A percentile compares a stretch with the other conserved stretches of the same genome.
Evolutionary conservation across 2,797 vertebrate species (phyloP).

Genomic region (Cirrhinus molitorella): DNA sequence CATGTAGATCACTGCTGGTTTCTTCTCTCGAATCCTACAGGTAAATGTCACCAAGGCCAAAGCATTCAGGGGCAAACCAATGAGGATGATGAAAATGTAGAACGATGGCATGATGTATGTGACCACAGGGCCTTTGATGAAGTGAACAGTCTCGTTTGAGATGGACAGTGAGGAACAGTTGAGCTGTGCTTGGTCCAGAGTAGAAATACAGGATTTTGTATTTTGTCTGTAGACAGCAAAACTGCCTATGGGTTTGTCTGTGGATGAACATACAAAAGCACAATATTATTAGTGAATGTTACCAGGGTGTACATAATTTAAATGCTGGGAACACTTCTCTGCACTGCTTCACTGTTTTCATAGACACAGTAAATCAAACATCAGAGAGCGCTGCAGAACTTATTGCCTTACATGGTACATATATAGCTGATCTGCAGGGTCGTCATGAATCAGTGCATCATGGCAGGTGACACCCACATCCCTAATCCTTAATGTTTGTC

Average conservation of each 20-base stretch:
- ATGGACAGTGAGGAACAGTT: slow-evolving; percentile 24
- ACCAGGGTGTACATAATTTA: not conserved
- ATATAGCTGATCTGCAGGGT: slow-evolving; percentile 60
- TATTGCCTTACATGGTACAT: slow-evolving; percentile 67
- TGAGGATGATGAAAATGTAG: slow-evolving; percentile 81
- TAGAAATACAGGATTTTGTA: not conserved
- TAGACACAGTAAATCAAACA: not conserved
- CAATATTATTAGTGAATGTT: not conserved
- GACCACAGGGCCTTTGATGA: slow-evolving; percentile 80
- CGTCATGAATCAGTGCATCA: slow-evolving; percentile 72
- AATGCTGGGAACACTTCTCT: no score
- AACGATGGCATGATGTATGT: slow-evolving; percentile 85
- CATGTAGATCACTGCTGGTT: slow-evolving; percentile 88
- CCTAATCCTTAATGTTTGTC: slow-evolving; percentile 77
- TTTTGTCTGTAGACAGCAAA: no score
- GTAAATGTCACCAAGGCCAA: slow-evolving; percentile 80
- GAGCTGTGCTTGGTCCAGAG: not conserved
- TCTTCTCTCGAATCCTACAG: slow-evolving; percentile 82
- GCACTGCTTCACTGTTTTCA: not conserved
- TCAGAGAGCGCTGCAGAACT: not conserved
- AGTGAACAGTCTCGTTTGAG: slow-evolving; percentile 69
- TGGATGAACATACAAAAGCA: not conserved
- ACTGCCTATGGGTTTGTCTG: not conserved
- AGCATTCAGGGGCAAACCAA: slow-evolving; percentile 87
- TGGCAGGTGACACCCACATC: slow-evolving; percentile 87